phyloP scores from a whole-genome alignment of 2,888 invertebrate genomes.

The Cantharis rustica region DNA sequence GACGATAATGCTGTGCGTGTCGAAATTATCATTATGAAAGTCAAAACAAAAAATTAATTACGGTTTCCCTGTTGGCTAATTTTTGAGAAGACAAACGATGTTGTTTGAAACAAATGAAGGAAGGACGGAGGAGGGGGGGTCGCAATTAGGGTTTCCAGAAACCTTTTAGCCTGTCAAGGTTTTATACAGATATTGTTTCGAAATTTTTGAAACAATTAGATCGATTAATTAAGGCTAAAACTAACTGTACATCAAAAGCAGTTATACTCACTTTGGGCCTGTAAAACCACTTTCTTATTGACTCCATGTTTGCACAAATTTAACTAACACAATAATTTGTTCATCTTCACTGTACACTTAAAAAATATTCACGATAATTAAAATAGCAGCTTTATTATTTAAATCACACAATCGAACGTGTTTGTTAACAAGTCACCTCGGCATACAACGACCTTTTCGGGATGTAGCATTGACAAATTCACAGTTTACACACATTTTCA shows the following conservation, averaged over 20 bases:
- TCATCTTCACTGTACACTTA: neutral
- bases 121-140: neutral
- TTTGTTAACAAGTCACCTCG: neutral
- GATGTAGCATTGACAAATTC: neutral
- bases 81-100: neutral
- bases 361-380: neutral
- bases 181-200: neutral
- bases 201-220: neutral
- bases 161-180: neutral
- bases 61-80: neutral
- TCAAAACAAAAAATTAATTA: neutral
- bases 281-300: conserved; percentile 42
- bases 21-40: neutral
- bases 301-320: conserved; percentile 32
- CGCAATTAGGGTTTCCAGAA: neutral
- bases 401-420: neutral
- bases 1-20: conserved; percentile 4
- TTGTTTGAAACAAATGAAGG: neutral
- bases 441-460: neutral
- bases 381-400: neutral
- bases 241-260: neutral
- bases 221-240: neutral
- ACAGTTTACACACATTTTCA: neutral
- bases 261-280: conserved; percentile 38
- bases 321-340: conserved; percentile 5